These are phyloP conservation scores for Eurypyga helias DNA, from an alignment of 2,113 vertebrate species.

Conservation along the genomic window DNA sequence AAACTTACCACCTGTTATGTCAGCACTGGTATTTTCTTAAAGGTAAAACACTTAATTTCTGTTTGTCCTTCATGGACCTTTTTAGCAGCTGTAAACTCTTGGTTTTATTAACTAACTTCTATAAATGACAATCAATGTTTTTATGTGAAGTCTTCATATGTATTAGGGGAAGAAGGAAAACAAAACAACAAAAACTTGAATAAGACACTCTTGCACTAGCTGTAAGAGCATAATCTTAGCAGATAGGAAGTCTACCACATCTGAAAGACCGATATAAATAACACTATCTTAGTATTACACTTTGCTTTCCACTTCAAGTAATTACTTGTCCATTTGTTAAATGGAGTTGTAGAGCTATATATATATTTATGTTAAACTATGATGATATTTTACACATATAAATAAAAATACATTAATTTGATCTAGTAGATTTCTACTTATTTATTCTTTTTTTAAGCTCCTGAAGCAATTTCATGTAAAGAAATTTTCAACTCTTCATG, in stretches of 20 bases:
- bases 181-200: neutral
- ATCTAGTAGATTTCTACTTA: neutral
- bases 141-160: accelerated
- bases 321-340: neutral
- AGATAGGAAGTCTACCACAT: neutral
- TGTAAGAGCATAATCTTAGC: neutral
- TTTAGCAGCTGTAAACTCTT: too few relatives aligned
- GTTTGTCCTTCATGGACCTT: too few relatives aligned
- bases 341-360: neutral
- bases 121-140: neutral
- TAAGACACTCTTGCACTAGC: neutral
- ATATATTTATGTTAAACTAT: neutral
- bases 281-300: neutral
- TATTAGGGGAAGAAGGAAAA: neutral
- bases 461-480: neutral
- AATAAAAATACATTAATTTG: neutral
- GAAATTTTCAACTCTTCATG: neutral
- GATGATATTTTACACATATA: neutral
- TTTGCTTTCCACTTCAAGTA: neutral
- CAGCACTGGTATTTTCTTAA: neutral
- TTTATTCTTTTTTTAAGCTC: neutral
- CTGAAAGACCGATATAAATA: neutral
- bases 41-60: neutral
- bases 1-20: neutral
- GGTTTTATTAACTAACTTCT: too few relatives aligned